Evolutionary conservation across 2,797 vertebrate genomes (phyloP), one percentile per base, ranked within the genome.

Genomic region (Cuculus canorus): DNA sequence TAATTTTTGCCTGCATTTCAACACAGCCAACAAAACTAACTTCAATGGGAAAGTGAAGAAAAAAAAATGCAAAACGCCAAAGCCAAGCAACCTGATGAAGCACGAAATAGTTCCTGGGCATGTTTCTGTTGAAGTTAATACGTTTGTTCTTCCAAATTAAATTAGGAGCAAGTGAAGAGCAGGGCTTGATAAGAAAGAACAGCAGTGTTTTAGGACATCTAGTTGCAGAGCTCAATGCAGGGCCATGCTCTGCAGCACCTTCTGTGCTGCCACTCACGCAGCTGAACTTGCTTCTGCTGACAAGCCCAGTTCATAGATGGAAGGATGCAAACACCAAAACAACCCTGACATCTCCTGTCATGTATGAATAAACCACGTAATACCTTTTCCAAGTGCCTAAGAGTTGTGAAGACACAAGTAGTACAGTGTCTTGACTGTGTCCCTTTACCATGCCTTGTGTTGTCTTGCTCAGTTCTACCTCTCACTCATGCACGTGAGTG

Each of bases 281-380:
- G 50, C 37, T 50, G 37, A 35, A 30, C 52, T 52, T 23, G 41
- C 53, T 54, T 68, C 71, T 56, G 61, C 43, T 13, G 22, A 25
- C 12, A 39, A 41, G 27, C 18, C 37, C 9, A 2, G 13, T 9
- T 61, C 37, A n/a, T 53, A n/a, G 37, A 3, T 10, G 21, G 57
- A 33, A 25, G 61, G 43, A 43, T 18, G 23, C 1, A 52, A 82
- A 63, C 54, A n/a, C 56, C 33, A 17, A 32, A 17, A 1, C 41
- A 59, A 22, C 66, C 54, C 57, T 28, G 41, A 47, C 8, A 4
- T 25, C 71, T 63, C 47, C 63, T 59, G 14, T 4, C 35, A 30
- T 2, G 0, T 43, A 5, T 0, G 7, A 27, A 23, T 21, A 35
- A 48, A 69, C 6, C 70, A 27, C 59, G 14, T 19, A 16, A 71